A percentile compares a stretch with the other conserved stretches of the same genome.
These are phyloP conservation scores for Odontophorus gujanensis DNA, from an alignment of 2,113 vertebrate genomes.

Conservation along the genomic window DNA sequence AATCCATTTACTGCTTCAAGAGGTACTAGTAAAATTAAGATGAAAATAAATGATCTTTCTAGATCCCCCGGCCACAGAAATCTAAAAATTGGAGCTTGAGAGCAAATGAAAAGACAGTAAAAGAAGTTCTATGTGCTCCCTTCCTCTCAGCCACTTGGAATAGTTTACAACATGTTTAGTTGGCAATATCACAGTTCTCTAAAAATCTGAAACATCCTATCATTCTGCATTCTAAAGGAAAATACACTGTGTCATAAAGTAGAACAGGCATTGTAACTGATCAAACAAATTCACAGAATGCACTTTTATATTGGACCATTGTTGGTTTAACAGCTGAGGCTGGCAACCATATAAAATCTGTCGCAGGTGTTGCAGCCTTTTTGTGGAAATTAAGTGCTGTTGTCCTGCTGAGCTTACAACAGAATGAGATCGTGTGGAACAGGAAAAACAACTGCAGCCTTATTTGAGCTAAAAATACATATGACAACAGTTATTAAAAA, in stretches of 20 bases:
- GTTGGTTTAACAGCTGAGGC: neutral
- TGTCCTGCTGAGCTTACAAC: neutral
- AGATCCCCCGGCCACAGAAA: neutral
- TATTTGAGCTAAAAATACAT: neutral
- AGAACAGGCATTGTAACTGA: too few relatives aligned
- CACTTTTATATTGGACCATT: neutral
- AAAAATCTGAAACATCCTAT: neutral
- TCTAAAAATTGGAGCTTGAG: neutral
- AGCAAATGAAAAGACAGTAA: neutral
- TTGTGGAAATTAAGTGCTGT: neutral
- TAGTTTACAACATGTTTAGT: neutral
- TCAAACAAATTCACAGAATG: neutral
- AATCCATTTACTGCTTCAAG: neutral
- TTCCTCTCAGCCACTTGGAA: fast-evolving
- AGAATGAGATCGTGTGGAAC: constrained; percentile 12
- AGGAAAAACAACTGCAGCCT: neutral
- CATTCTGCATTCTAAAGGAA: neutral
- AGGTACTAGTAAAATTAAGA: neutral
- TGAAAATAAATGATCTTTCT: neutral
- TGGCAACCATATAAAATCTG: neutral
- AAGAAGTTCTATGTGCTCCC: neutral
- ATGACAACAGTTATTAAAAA: constrained; percentile 16
- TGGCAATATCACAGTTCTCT: neutral
- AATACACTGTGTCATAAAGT: too few relatives aligned
- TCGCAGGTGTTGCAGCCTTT: neutral